Percentiles rank a stretch among this genome's conserved stretches.
Evolutionary conservation across 2,113 vertebrate genomes (phyloP).

Genomic region (Donacobius atricapilla): DNA sequence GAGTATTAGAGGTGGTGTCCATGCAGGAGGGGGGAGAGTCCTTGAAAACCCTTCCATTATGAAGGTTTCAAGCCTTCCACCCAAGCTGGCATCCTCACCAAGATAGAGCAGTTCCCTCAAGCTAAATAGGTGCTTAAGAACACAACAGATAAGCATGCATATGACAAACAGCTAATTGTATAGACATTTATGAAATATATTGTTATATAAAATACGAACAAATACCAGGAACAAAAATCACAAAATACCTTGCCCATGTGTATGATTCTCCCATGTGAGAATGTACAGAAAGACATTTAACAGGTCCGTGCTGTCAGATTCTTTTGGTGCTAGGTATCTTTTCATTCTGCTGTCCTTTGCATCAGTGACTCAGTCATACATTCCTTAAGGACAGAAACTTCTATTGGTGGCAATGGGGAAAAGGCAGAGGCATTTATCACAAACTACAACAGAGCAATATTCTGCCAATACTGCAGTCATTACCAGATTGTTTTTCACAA

Average conservation of each 20-base stretch:
- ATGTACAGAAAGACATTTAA: not conserved
- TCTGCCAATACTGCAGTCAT: not conserved
- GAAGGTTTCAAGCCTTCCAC: not conserved
- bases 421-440: not conserved
- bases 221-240: not conserved
- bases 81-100: not conserved
- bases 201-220: not conserved
- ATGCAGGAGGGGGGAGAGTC: fast-evolving
- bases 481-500: not conserved
- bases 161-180: not conserved
- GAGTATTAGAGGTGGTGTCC: fast-evolving
- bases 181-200: not conserved
- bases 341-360: not conserved
- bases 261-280: not conserved
- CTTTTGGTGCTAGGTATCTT: not conserved
- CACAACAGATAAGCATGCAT: not conserved
- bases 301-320: not conserved
- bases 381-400: not conserved
- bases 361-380: not conserved
- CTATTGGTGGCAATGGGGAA: not conserved
- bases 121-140: not conserved
- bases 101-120: not conserved
- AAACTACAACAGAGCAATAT: not conserved
- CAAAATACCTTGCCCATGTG: not conserved
- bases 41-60: not conserved